Evolutionary conservation across 2,797 vertebrate species (phyloP), one percentile per base, ranked within the genome.

Genomic region (Champsocephalus esox): DNA sequence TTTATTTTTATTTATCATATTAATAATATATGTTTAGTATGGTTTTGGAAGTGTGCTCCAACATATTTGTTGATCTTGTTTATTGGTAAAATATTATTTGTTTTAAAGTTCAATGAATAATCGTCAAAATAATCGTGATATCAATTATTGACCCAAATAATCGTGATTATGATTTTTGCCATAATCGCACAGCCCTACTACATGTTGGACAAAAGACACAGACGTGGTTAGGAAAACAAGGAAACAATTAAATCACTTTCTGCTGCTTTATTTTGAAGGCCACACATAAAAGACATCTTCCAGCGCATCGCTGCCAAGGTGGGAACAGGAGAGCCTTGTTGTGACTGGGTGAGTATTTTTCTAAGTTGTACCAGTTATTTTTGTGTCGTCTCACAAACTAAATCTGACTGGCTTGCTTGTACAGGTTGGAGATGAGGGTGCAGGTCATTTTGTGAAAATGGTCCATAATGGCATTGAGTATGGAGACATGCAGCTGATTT

Each of bases 401-500:
- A 28, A 19, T 21, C 14, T 38, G 46, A 43, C 58, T 38, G 46
- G 4, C 5, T 73, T 79, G 58, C 63, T 12, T 55, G 45, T 64
- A 6, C 87, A 99, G 98, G 98, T 99, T n/a, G 98, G 98, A 19
- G 98, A 99, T 0, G 98, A 99, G 81, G 98, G 98, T 0, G 95
- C 98, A 0, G 98, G 98, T 0, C 98, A 99, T 88, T 99, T 98
- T 34, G 98, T 99, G 79, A 99, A 99, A 95, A 99, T 99, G 98
- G 98, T 99, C 54, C 98, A 99, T 86, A 99, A 99, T 0, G 98
- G 98, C 28, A 99, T 99, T 0, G 98, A 99, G 84, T 99, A 99
- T 0, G 98, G 98, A 0, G 98, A 99, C 92, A 99, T 99, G 98
- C 98, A 99, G 95, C 94, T 99, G 60, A 99, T 99, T 88, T 99